Evolutionary conservation across 2,797 vertebrate genomes (phyloP), one percentile per base, ranked within the genome.

Genomic region (Anguilla megastoma): DNA sequence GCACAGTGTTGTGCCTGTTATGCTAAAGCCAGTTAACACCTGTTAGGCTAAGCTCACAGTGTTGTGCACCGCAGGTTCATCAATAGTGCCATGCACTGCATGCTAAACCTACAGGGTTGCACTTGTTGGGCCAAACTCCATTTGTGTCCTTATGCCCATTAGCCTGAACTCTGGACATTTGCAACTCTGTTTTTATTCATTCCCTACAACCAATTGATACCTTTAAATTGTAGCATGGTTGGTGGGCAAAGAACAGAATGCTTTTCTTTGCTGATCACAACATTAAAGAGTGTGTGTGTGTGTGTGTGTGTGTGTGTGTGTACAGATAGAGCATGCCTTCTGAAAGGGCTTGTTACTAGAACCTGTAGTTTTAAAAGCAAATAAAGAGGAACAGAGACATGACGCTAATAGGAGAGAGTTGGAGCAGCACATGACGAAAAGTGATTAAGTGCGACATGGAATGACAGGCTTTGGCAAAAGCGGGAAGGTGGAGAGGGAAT

Each of bases 391-490:
- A 16, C 2, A 10, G 60, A 50, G 58, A 33, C 41, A 84, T 83
- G 82, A 41, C 71, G 58, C 74, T 82, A 60, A 83, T 24, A 54
- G 63, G 76, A n/a, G 60, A 84, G 60, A 84, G 58, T 63, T 36
- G 79, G 87, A 87, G 41, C 30, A 27, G 12, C 10, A 45, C n/a
- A 30, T 24, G 33, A 16, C 18, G 41, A 69, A 10, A 82, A 16
- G 69, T 88, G 69, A 87, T 87, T 76, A 80, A 90, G 54, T n/a
- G 83, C 56, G 5, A 45, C 30, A 84, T 82, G 63, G 45, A 30
- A 41, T 66, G 69, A 85, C 86, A 60, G 54, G 30, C 71, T 52
- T 58, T 76, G 88, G 52, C 86, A 85, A 30, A 24, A 21, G 74
- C 16, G 80, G 56, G 54, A 74, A 63, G 18, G 18, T 12, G 60